phyloP scores from a whole-genome alignment of 2,888 invertebrate genomes.

The Dryomyza anilis region DNA sequence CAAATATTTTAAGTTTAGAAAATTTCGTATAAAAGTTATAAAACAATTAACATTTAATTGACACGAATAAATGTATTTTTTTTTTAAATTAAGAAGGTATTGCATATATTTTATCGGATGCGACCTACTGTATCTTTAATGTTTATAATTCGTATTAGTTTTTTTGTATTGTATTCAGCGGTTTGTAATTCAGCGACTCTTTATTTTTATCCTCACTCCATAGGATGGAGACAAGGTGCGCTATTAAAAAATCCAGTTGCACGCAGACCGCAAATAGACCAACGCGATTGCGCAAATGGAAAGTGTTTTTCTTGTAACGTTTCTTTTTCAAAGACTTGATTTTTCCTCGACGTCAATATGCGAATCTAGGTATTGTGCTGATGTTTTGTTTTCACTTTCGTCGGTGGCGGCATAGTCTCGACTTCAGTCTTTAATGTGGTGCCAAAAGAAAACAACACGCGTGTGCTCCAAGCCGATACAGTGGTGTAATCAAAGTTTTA shows the following conservation, averaged over 20 bases:
- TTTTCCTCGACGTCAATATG: background rate
- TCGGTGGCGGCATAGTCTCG: background rate
- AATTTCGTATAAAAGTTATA: too few species aligned
- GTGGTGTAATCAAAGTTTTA: background rate
- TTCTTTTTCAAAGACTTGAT: conserved; percentile 17
- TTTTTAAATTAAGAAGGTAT: too few species aligned
- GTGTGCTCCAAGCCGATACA: background rate
- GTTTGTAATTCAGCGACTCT: too few species aligned
- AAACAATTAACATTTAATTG: too few species aligned
- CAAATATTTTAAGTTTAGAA: background rate
- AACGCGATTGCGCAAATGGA: background rate
- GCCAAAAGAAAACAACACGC: conserved; percentile 4
- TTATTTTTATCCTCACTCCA: too few species aligned
- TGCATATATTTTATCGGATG: too few species aligned
- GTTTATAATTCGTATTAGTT: too few species aligned
- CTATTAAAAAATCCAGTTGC: too few species aligned
- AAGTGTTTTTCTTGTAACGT: conserved; percentile 7
- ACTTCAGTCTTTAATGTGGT: conserved; percentile 3
- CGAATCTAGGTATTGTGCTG: background rate
- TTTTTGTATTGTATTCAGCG: too few species aligned
- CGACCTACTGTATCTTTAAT: too few species aligned
- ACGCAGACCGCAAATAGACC: background rate
- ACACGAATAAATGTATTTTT: too few species aligned
- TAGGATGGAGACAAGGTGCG: too few species aligned
- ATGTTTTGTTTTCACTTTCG: conserved; percentile 10